A percentile compares a stretch with the other conserved stretches of the same genome.
Evolutionary conservation across 2,797 vertebrate genomes (phyloP).

Genomic region (Poecile montanus): DNA sequence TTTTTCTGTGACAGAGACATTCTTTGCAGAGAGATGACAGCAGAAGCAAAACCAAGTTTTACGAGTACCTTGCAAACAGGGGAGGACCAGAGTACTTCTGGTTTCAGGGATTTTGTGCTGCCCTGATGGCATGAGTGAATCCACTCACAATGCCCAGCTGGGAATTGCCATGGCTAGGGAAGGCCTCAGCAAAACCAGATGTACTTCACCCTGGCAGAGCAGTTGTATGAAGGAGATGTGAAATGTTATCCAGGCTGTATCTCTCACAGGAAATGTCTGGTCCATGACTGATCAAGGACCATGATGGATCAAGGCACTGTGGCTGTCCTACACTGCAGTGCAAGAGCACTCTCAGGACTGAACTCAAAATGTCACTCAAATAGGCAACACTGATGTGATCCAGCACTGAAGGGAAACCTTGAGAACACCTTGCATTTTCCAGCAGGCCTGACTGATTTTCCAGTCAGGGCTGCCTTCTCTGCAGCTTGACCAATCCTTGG

Average conservation of each 20-base stretch:
- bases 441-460: neutral
- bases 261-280: neutral
- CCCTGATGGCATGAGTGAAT: neutral
- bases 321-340: neutral
- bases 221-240: neutral
- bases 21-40: neutral
- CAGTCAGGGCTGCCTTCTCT: neutral
- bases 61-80: neutral
- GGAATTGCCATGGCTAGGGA: neutral
- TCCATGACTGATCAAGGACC: neutral
- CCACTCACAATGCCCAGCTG: neutral
- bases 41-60: neutral
- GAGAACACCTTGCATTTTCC: neutral
- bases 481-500: neutral
- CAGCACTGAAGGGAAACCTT: neutral
- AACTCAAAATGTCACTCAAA: neutral
- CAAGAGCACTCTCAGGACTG: neutral
- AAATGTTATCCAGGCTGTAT: neutral
- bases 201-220: neutral
- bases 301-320: accelerated
- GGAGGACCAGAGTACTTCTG: neutral
- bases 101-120: neutral
- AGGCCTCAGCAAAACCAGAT: neutral
- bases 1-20: neutral
- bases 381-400: neutral